Conservation (phyloP, 1,140 invertebrate genomes). For the Chironomus striatipennis region DNA sequence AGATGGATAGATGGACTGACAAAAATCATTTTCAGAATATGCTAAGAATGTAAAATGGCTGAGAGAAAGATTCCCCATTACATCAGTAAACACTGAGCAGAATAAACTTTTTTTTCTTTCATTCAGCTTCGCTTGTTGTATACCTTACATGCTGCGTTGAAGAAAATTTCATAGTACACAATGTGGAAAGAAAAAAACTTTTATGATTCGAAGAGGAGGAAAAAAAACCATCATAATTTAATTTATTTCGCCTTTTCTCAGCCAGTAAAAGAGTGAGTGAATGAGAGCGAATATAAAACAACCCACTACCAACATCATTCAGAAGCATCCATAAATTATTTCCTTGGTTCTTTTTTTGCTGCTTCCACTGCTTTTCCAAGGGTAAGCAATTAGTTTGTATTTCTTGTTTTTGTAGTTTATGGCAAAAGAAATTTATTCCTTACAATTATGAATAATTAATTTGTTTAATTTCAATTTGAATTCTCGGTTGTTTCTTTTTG, state of each 20-base stretch:
- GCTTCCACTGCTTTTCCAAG: not conserved
- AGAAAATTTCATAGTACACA: not conserved
- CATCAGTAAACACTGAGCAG: not conserved
- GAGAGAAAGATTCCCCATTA: not conserved
- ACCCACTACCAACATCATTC: not conserved
- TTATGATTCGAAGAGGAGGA: not conserved
- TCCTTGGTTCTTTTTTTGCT: not conserved
- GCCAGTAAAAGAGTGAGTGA: not conserved
- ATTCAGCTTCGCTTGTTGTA: not conserved
- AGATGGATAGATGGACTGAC: too few relatives aligned
- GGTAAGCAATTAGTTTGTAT: too few relatives aligned
- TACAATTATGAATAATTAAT: too few relatives aligned
- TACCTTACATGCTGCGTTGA: not conserved
- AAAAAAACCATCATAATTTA: constrained; percentile 9
- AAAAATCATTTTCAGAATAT: too few relatives aligned
- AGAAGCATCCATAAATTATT: constrained; percentile 13
- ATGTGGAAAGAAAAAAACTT: not conserved
- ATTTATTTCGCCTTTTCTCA: constrained; percentile 13
- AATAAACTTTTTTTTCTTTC: not conserved
- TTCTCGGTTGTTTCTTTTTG: too few relatives aligned
- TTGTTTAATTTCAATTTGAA: too few relatives aligned
- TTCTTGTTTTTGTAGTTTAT: too few relatives aligned
- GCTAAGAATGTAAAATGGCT: constrained; percentile 17
- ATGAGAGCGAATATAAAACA: not conserved
- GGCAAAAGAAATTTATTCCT: too few relatives aligned